Percentiles rank a stretch among this genome's conserved stretches.
phyloP scores from a whole-genome alignment of 2,797 vertebrate species.

The Karalla daura region DNA sequence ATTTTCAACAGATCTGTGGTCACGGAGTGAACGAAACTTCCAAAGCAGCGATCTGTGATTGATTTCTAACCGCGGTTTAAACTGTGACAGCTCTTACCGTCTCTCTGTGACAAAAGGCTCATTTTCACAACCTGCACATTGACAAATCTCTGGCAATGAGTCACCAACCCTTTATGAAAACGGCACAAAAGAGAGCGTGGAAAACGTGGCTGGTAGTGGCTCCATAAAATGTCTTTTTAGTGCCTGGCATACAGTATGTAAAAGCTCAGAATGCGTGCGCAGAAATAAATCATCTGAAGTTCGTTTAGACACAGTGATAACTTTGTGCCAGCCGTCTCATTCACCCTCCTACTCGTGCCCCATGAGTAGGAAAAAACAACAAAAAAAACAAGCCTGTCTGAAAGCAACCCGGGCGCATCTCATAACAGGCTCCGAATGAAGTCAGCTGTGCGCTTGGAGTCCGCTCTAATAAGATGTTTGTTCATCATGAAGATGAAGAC shows the following conservation, averaged over 20 bases:
- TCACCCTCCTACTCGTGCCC: not conserved
- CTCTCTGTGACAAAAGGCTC: not conserved
- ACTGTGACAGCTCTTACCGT: not conserved
- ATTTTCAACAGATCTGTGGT: constrained; percentile 27
- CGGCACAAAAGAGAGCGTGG: not conserved
- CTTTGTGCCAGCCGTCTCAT: too few species aligned
- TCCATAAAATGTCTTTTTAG: not conserved
- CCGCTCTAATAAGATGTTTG: constrained; percentile 17
- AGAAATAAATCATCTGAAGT: constrained; percentile 10
- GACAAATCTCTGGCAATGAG: constrained; percentile 1
- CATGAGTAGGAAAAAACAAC: constrained; percentile 21
- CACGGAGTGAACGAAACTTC: constrained; percentile 8
- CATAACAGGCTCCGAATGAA: constrained; percentile 27
- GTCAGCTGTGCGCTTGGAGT: not conserved
- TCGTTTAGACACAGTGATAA: too few species aligned
- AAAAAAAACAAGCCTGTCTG: constrained; percentile 7
- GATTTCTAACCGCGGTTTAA: constrained; percentile 11
- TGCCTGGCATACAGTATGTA: not conserved
- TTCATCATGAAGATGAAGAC: not conserved
- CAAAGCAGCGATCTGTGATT: constrained; percentile 32
- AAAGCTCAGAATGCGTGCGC: constrained; percentile 13
- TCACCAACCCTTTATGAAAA: not conserved
- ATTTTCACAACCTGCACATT: not conserved
- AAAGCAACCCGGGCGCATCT: constrained; percentile 21
- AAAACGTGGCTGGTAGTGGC: not conserved